A percentile compares a stretch with the other conserved stretches of the same genome.
Conservation (phyloP, 2,888 invertebrate species). For the Conistra vaccinii region DNA sequence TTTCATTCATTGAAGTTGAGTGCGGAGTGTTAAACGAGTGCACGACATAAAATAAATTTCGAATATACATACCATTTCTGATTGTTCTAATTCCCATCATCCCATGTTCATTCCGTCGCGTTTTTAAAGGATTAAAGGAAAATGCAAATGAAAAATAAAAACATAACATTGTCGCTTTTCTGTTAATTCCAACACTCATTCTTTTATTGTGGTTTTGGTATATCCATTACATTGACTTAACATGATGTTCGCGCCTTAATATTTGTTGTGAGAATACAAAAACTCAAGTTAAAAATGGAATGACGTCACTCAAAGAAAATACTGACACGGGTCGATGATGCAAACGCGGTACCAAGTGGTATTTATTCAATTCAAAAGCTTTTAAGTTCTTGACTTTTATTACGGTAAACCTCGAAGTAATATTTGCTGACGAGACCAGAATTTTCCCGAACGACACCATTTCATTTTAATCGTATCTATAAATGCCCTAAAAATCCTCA, state of each 20-base stretch:
- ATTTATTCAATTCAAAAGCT: slow-evolving; percentile 59
- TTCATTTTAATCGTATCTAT: slow-evolving; percentile 71
- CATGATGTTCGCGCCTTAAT: slow-evolving; percentile 83
- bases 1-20: slow-evolving; percentile 82
- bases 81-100: slow-evolving; percentile 73
- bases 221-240: slow-evolving; percentile 83
- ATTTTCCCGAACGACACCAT: slow-evolving; percentile 76
- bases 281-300: slow-evolving; percentile 73
- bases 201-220: slow-evolving; percentile 90
- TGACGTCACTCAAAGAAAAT: slow-evolving; percentile 76
- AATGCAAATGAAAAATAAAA: slow-evolving; percentile 82
- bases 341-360: slow-evolving; percentile 35
- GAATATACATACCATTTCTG: slow-evolving; percentile 87
- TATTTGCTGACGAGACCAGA: slow-evolving; percentile 50
- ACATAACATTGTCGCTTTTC: slow-evolving; percentile 82
- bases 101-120: slow-evolving; percentile 71
- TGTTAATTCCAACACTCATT: slow-evolving; percentile 91
- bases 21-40: slow-evolving; percentile 85
- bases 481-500: slow-evolving; percentile 80
- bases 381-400: slow-evolving; percentile 54
- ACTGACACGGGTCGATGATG: slow-evolving; percentile 26
- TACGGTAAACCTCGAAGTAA: slow-evolving; percentile 23
- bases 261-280: slow-evolving; percentile 91
- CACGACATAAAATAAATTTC: slow-evolving; percentile 84
- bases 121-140: slow-evolving; percentile 77